A percentile compares a stretch with the other conserved stretches of the same genome.
phyloP scores from a whole-genome alignment of 2,888 invertebrate genomes.

The Clunio marinus region DNA sequence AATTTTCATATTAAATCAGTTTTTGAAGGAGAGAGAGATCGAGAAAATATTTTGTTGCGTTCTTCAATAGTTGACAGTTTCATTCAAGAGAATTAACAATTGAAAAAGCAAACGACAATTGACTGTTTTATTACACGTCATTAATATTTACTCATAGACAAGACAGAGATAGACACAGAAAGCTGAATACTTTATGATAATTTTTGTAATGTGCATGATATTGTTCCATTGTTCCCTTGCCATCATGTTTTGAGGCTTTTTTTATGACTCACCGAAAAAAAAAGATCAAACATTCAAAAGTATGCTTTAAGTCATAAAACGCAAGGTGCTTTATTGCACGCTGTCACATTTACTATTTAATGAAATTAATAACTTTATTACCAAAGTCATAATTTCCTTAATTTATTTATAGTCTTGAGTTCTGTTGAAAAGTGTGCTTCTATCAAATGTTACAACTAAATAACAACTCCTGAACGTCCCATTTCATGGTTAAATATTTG shows the following conservation, averaged over 20 bases:
- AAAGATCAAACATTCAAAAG: neutral
- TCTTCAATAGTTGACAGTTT: neutral
- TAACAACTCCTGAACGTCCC: too few relatives aligned
- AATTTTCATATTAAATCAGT: constrained; percentile 3
- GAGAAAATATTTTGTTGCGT: neutral
- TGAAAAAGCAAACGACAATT: neutral
- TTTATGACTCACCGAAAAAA: neutral
- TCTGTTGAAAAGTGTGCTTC: too few relatives aligned
- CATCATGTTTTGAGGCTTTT: neutral
- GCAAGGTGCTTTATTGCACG: neutral
- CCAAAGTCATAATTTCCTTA: neutral
- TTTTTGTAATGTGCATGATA: neutral
- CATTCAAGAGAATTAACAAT: neutral
- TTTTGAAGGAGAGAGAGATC: neutral
- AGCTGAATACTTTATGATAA: neutral
- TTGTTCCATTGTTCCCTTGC: neutral
- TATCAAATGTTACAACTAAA: too few relatives aligned
- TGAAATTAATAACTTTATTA: neutral
- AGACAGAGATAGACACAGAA: too few relatives aligned
- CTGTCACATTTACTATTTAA: neutral
- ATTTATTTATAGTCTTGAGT: neutral
- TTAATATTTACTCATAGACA: too few relatives aligned
- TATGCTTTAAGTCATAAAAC: neutral
- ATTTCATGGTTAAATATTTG: too few relatives aligned
- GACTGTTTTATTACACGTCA: constrained; percentile 8